Evolutionary conservation across 2,888 invertebrate species (phyloP), one percentile per base, ranked within the genome.

Genomic region (Thereva unica): DNA sequence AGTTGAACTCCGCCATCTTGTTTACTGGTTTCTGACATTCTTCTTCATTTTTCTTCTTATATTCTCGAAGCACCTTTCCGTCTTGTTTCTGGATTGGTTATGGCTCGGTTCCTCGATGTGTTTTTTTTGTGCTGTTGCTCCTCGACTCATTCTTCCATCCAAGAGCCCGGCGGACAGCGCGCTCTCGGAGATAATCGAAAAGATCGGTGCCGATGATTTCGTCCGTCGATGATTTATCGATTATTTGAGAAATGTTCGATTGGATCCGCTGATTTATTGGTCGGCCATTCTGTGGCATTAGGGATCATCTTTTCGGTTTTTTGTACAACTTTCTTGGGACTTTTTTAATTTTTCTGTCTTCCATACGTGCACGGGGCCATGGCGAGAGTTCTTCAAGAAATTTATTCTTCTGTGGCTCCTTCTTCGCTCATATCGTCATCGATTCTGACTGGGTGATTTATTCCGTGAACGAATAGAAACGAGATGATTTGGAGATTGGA

Each of bases 201-300:
- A 57, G 69, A 67, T 69, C 49, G 65, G 56, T 63, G 64, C 34
- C 67, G 67, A 67, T 69, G 67, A 69, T 69, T 69, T 67, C 55
- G 49, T 61, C 23, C 63, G 40, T 63, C 66, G 66, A 69, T 69
- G 69, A 69, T 69, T 69, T 69, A 69, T 69, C 67, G 69, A 69
- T 69, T 69, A 69, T 69, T 65, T 67, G 67, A 69, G 66, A 69
- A 67, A 67, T 67, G 67, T 69, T 69, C 69, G 69, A 69, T 67
- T 67, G 69, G 59, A 69, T 56, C 57, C 55, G 54, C 40, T 69
- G 69, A 69, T 69, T 67, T 69, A 69, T 69, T 67, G 65, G 69
- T 50, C 64, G 64, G 63, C 44, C 44, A 66, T 64, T 64, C 41
- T 9, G 12, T 42, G 44, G 55, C 65, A 65, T 65, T 65, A 56